Percentiles rank a stretch among this genome's conserved stretches.
Evolutionary conservation across 2,113 vertebrate genomes (phyloP).

Genomic region (Sardina pilchardus): DNA sequence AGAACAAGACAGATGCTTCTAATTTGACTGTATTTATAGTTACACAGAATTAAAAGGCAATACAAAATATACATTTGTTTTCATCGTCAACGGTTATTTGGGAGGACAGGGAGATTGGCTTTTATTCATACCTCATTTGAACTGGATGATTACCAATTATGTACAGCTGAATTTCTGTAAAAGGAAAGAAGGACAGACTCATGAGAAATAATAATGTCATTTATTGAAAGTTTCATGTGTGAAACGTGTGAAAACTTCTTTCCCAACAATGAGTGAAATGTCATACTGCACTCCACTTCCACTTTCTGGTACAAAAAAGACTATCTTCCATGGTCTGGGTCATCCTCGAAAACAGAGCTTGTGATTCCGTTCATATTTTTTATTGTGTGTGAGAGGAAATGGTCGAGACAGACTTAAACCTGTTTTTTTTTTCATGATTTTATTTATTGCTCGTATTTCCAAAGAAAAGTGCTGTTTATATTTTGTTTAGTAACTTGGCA

Average conservation of each 20-base stretch:
- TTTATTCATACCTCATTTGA: background rate
- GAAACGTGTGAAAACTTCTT: background rate
- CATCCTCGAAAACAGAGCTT: background rate
- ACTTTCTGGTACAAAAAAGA: background rate
- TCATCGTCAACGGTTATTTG: too few species aligned
- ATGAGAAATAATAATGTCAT: background rate
- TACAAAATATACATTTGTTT: too few species aligned
- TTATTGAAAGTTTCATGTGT: conserved; percentile 7
- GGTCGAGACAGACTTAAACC: background rate
- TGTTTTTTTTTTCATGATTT: background rate
- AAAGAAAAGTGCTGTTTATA: background rate
- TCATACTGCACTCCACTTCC: background rate
- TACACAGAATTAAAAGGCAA: background rate
- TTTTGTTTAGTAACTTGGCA: background rate
- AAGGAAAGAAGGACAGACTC: background rate
- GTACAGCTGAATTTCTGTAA: background rate
- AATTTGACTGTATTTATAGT: background rate
- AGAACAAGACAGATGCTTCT: background rate
- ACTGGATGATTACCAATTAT: background rate
- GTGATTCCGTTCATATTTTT: background rate
- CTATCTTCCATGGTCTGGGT: background rate
- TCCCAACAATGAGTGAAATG: background rate
- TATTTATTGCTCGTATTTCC: background rate
- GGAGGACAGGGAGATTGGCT: too few species aligned
- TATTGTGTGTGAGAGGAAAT: background rate